phyloP scores from a whole-genome alignment of 2,113 vertebrate species.

The Rhadina sibilatrix region DNA sequence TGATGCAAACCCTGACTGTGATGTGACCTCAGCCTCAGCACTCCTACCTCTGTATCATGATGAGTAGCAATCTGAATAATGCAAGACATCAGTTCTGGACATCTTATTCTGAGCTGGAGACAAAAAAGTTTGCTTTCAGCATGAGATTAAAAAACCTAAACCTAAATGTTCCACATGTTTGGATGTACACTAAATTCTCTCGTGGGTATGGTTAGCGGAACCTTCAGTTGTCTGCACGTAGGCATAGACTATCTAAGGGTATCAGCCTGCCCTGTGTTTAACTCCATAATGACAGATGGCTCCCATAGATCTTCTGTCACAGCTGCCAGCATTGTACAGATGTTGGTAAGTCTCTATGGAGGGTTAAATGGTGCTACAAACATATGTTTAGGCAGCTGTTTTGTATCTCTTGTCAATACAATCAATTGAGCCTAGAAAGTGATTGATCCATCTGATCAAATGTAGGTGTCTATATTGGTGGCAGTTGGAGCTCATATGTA shows the following conservation, averaged over 20 bases:
- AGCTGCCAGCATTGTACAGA: background rate
- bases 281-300: background rate
- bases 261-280: background rate
- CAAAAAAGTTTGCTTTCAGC: background rate
- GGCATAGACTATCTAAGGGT: background rate
- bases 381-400: background rate
- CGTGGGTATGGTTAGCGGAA: background rate
- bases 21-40: accelerated
- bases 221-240: background rate
- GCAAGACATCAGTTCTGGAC: background rate
- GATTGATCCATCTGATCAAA: background rate
- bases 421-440: background rate
- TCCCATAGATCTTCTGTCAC: background rate
- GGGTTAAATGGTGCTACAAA: background rate
- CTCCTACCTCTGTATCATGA: background rate
- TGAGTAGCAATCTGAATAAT: background rate
- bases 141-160: background rate
- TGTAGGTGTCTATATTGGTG: background rate
- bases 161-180: background rate
- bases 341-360: background rate
- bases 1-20: background rate
- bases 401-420: background rate
- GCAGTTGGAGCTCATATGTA: background rate
- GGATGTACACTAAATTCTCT: background rate
- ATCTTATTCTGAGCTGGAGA: background rate